phyloP scores from a whole-genome alignment of 2,113 vertebrate species.

The Verasper variegatus region DNA sequence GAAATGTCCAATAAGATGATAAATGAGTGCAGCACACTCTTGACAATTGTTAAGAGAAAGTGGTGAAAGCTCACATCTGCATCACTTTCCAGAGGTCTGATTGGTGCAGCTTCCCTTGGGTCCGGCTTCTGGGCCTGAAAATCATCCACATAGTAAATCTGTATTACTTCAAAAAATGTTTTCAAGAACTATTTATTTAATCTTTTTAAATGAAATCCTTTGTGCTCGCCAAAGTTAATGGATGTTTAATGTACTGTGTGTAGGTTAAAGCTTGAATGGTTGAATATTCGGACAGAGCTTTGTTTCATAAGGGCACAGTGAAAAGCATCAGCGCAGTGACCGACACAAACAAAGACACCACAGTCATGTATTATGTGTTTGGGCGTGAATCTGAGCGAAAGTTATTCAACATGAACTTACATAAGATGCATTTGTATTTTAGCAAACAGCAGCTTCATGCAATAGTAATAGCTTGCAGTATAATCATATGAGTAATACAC shows the following conservation, averaged over 20 bases:
- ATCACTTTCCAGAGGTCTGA: slow-evolving; percentile 80
- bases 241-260: background rate
- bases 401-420: background rate
- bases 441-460: background rate
- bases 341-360: slow-evolving; percentile 3
- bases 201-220: background rate
- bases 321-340: background rate
- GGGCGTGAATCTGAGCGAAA: background rate
- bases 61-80: slow-evolving; percentile 81
- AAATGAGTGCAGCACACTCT: background rate
- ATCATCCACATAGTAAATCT: background rate
- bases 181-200: background rate
- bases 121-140: slow-evolving; percentile 75
- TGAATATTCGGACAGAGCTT: background rate
- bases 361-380: background rate
- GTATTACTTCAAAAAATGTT: background rate
- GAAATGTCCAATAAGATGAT: background rate
- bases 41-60: background rate
- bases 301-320: background rate
- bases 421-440: background rate
- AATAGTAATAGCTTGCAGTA: background rate
- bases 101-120: slow-evolving; percentile 61
- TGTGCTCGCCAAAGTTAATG: background rate
- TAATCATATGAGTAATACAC: background rate
- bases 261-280: background rate